These are phyloP conservation scores for Boleophthalmus pectinirostris DNA, from an alignment of 2,113 vertebrate species.

Conservation along the genomic window DNA sequence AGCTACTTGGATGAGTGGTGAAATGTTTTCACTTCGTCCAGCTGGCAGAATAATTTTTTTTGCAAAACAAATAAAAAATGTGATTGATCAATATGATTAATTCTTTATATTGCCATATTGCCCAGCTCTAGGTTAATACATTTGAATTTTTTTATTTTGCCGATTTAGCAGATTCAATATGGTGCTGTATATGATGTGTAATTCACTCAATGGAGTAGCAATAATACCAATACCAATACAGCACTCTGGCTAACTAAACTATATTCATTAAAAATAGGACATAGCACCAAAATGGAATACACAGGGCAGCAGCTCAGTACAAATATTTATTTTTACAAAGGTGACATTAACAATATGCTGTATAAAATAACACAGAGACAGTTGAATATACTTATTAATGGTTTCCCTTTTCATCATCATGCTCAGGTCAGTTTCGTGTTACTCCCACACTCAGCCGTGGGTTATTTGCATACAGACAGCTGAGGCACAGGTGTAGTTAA, in stretches of 20 bases:
- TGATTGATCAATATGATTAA: no score
- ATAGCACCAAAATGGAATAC: background rate
- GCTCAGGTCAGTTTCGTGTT: background rate
- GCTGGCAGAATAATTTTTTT: no score
- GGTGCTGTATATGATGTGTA: no score
- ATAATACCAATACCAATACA: background rate
- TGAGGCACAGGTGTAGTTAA: conserved; percentile 61
- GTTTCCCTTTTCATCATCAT: conserved; percentile 1
- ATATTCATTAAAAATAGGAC: background rate
- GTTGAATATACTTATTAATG: conserved; percentile 26
- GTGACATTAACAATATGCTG: conserved; percentile 43
- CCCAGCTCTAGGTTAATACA: no score
- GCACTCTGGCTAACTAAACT: background rate
- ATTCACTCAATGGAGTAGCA: no score
- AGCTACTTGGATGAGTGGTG: no score
- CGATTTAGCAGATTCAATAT: no score
- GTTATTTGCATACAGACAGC: conserved; percentile 30
- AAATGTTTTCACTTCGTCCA: no score
- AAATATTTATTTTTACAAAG: conserved; percentile 75
- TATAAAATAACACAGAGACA: conserved; percentile 57
- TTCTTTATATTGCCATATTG: no score
- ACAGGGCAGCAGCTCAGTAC: conserved; percentile 37
- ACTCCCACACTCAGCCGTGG: conserved; percentile 8
- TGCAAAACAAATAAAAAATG: no score
- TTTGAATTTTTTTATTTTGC: no score